Base-by-base conservation (phyloP, 2,797 vertebrate genomes). In the Gambusia yucatana region DNA sequence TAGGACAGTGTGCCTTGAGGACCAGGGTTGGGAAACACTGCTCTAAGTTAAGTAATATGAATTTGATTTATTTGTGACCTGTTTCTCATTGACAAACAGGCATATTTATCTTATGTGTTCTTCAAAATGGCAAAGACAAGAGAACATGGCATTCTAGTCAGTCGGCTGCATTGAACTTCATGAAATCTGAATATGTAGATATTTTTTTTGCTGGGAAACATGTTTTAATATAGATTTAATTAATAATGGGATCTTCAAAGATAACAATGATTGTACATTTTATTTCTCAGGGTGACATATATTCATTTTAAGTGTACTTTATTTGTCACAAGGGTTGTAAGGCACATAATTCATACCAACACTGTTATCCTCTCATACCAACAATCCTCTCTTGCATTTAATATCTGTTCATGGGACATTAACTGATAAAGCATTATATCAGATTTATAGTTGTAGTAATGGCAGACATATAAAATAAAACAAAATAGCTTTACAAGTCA, bases 401-500 rank as follows among this genome's bases (percentile, higher is more conserved):
- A 59, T 52, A 48, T 71, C 39, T 75, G 20, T 63, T 80, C 71
- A 86, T 3, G 59, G 52, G 14, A 65, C 70, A 84, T 87, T 78
- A 78, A 83, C 17, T 47, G 55, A 86, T 73, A 80, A 82, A 77
- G 76, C 72, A 74, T 61, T 57, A 43, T 47, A 50, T 43, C 13
- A 52, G 44, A 63, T 75, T 63, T 39, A 57, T 48, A 77, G 46
- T 75, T 71, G 73, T 59, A 52, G 52, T 81, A 82, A 85, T 80
- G 16, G 57, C 67, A 36, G 22, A 33, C 50, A 75, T 67, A 75
- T 89, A 78, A 87, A 84, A 73, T 30, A 36, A 76, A 48, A 57
- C 14, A 43, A 43, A 76, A 82, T 70, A 78, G 70, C 63, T 28
- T 82, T 67, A 59, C 65, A 80, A 82, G 84, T 30, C 81, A 78